Base-by-base conservation (phyloP, 92 coral and sea anemone species). In the Blastomussa wellsi region DNA sequence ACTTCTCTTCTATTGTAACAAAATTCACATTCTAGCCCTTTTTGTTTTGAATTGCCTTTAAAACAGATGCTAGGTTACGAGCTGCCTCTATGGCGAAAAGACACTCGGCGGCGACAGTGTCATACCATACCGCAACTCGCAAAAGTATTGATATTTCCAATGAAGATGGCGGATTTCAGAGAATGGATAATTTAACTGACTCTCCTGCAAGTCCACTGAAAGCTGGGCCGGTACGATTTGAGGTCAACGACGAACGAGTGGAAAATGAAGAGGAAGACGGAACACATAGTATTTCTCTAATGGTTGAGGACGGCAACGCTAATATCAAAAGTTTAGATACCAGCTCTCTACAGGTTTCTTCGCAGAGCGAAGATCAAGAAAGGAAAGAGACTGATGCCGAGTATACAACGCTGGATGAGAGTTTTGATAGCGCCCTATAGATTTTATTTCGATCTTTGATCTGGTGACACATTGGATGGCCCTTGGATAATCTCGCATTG, bases 31-130 rank as follows among this genome's bases (percentile, higher is more conserved):
- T 14, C 12, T 24, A 59, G 6, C n/a, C 14, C 32, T 62, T 62
- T 4, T 2, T 16, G 1, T 1, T 66, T 47, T 81, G 33, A 29
- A 5, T 22, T 22, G 28, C 16, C n/a, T 28, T n/a, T 19, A 7
- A 11, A 24, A 71, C 70, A 82, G 86, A 82, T 37, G 52, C 53
- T 47, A 82, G 78, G n/a, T 71, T 69, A 24, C 78, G 86, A 16
- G 62, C 41, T 48, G 70, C 68, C 36, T 81, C 85, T 7, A 26
- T 6, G 6, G 28, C 37, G 19, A 10, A n/a, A 70, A 37, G 75
- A 52, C 51, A 22, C 28, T 72, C 86, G 7, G 69, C 68, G 7
- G 33, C 69, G 1, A 38, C 68, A 13, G 24, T 51, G 22, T 72
- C 78, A 32, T 72, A 24, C 38, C 47, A 37, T 0, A 12, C 70